Evolutionary conservation across 1,140 invertebrate species (phyloP).

Genomic region (Drosophila oshimai): DNA sequence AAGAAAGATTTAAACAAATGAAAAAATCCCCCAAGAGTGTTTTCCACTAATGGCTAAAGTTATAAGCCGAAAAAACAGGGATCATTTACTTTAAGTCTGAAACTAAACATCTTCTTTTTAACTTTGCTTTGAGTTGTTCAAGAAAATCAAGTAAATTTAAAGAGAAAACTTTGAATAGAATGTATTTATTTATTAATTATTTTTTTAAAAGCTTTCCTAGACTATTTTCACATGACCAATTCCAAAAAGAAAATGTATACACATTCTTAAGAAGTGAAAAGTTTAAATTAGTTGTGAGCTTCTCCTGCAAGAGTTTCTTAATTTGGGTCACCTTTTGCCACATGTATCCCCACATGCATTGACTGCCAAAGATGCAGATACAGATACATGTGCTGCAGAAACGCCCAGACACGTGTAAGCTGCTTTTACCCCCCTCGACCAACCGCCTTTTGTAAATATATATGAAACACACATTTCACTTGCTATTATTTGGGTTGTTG

Average conservation of each 20-base stretch:
- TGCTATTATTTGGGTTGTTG: slow-evolving; percentile 45
- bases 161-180: not conserved
- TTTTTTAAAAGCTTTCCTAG: not conserved
- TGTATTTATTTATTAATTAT: no score
- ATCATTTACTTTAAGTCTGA: not conserved
- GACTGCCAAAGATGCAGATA: slow-evolving; percentile 11
- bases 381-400: slow-evolving; percentile 7
- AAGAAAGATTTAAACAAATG: slow-evolving; percentile 8
- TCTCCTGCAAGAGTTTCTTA: not conserved
- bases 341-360: slow-evolving; percentile 2
- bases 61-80: not conserved
- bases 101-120: not conserved
- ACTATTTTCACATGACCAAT: not conserved
- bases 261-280: not conserved
- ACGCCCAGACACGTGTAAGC: slow-evolving; percentile 45
- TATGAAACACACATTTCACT: slow-evolving; percentile 51
- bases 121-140: not conserved
- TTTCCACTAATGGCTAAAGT: slow-evolving; percentile 10
- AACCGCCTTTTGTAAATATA: slow-evolving; percentile 44
- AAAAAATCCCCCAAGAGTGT: not conserved
- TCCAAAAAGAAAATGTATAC: no score
- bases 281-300: slow-evolving; percentile 2
- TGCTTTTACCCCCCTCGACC: not conserved
- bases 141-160: not conserved
- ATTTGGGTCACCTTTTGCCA: slow-evolving; percentile 39